These are phyloP conservation scores for Trachymyrmex cornetzi DNA, from an alignment of 1,140 invertebrate species.

Conservation along the genomic window DNA sequence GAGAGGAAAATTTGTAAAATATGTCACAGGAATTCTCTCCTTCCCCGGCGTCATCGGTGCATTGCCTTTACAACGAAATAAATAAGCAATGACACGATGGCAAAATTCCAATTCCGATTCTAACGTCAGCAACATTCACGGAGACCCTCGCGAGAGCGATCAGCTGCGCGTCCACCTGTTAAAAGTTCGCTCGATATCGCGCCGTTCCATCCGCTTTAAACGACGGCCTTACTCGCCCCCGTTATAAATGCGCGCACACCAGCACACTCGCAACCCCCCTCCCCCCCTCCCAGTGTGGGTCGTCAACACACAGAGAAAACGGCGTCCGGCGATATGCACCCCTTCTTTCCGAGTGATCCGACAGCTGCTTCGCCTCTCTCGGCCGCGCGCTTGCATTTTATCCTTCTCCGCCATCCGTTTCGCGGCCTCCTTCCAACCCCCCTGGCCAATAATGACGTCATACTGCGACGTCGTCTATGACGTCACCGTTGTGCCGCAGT, in stretches of 20 bases:
- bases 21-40: neutral
- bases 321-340: conserved; percentile 39
- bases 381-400: conserved; percentile 50
- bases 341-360: neutral
- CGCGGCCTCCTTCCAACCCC: conserved; percentile 69
- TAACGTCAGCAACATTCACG: conserved; percentile 35
- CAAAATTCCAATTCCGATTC: conserved; percentile 44
- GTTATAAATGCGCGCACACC: conserved; percentile 67
- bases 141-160: conserved; percentile 11
- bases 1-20: neutral
- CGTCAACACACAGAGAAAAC: conserved; percentile 69
- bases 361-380: conserved; percentile 66
- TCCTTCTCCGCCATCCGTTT: conserved; percentile 63
- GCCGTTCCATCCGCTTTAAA: conserved; percentile 81
- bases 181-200: conserved; percentile 73
- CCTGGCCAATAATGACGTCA: conserved; percentile 80
- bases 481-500: conserved; percentile 85
- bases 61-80: conserved; percentile 12
- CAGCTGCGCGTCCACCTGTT: conserved; percentile 74
- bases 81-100: conserved; percentile 24
- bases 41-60: neutral
- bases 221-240: conserved; percentile 79
- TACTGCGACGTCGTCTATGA: conserved; percentile 83
- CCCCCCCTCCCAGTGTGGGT: conserved; percentile 49
- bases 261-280: conserved; percentile 29